These are phyloP conservation scores for Thinocorus orbignyianus DNA, from an alignment of 2,113 vertebrate species.

Conservation along the genomic window DNA sequence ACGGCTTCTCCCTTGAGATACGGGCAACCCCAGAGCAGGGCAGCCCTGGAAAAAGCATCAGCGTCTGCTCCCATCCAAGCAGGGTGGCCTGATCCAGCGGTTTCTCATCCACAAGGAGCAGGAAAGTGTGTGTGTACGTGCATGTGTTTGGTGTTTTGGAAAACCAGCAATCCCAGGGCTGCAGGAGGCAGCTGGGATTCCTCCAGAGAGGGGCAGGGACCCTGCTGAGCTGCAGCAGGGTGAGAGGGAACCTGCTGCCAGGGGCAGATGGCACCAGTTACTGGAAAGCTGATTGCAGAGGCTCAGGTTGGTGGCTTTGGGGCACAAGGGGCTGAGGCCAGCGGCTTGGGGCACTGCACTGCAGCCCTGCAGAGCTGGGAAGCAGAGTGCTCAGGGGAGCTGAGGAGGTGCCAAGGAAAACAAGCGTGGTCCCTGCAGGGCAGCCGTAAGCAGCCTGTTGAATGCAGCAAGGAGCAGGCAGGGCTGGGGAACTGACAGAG, in stretches of 20 bases:
- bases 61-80: background rate
- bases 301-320: background rate
- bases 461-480: background rate
- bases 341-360: accelerated
- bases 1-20: background rate
- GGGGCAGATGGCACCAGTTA: accelerated
- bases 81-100: background rate
- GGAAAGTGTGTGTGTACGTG: accelerated
- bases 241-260: background rate
- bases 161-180: background rate
- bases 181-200: background rate
- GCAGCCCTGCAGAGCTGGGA: background rate
- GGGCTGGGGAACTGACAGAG: background rate
- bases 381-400: background rate
- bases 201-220: background rate
- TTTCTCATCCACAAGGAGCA: background rate
- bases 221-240: accelerated
- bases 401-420: background rate
- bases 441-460: background rate
- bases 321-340: background rate
- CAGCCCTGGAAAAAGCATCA: background rate
- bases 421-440: background rate
- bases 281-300: background rate
- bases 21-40: background rate
- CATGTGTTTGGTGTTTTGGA: background rate